A percentile compares a stretch with the other conserved stretches of the same genome.
These are phyloP conservation scores for Hippoglossus stenolepis DNA, from an alignment of 2,113 vertebrate species.

Conservation along the genomic window DNA sequence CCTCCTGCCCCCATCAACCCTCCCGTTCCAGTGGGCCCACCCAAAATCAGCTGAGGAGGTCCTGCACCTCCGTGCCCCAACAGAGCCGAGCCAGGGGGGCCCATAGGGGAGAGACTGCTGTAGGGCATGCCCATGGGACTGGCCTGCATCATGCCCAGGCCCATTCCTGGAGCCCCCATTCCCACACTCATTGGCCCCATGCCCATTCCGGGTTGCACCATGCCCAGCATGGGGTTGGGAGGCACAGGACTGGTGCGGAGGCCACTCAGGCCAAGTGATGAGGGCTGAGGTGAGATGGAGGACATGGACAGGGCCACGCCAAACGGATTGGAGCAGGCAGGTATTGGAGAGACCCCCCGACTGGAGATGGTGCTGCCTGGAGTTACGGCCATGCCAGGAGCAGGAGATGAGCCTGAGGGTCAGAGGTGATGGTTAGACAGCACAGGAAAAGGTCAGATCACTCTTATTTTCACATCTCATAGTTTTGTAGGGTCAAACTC, in stretches of 20 bases:
- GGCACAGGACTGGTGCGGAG: constrained; percentile 91
- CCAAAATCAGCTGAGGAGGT: constrained; percentile 88
- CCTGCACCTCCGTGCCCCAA: constrained; percentile 71
- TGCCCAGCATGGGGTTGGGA: constrained; percentile 83
- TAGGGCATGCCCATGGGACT: constrained; percentile 87
- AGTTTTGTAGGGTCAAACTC: too few species aligned
- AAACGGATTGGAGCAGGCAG: constrained; percentile 76
- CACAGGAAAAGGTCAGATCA: background rate
- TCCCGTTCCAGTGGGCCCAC: constrained; percentile 76
- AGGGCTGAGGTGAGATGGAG: constrained; percentile 80
- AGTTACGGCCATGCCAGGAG: constrained; percentile 78
- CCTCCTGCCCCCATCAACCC: constrained; percentile 80
- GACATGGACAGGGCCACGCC: constrained; percentile 74
- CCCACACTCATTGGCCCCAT: constrained; percentile 81
- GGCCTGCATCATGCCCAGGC: constrained; percentile 80
- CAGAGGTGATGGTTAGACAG: background rate
- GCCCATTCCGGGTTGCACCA: constrained; percentile 80
- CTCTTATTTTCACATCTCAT: too few species aligned
- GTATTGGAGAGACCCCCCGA: constrained; percentile 81
- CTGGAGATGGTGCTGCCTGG: constrained; percentile 80
- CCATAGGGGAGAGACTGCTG: constrained; percentile 84
- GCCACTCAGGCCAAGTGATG: constrained; percentile 88
- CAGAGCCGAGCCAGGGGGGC: constrained; percentile 71
- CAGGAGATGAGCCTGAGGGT: constrained; percentile 79
- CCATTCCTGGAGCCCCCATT: constrained; percentile 81